Conservation (phyloP, 2,888 invertebrate genomes). For the Pachycephus smyrnensis region DNA sequence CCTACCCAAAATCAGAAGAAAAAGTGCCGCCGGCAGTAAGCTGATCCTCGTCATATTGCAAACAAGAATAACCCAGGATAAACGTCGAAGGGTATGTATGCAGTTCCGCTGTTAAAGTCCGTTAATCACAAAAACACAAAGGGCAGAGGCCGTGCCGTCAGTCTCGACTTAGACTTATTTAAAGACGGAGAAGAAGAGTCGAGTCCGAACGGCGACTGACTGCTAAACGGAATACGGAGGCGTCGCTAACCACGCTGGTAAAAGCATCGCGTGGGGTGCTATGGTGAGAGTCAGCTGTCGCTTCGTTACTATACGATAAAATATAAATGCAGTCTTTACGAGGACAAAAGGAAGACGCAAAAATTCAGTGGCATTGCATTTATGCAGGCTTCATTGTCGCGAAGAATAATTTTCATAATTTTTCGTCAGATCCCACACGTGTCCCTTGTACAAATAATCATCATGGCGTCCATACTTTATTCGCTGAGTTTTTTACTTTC, state of each 20-base stretch:
- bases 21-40: neutral
- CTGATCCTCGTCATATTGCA: neutral
- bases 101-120: neutral
- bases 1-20: neutral
- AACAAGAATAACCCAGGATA: neutral
- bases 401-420: neutral
- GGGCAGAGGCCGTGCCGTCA: slow-evolving; percentile 17
- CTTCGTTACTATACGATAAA: neutral
- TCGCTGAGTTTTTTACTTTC: neutral
- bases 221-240: slow-evolving; percentile 27
- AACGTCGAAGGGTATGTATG: neutral
- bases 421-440: neutral
- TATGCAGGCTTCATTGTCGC: neutral
- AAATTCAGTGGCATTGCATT: neutral
- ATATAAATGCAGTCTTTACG: neutral
- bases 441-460: neutral
- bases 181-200: slow-evolving; percentile 19
- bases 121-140: slow-evolving; percentile 13
- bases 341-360: neutral
- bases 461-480: neutral
- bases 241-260: slow-evolving; percentile 23
- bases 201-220: slow-evolving; percentile 18
- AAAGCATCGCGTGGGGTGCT: slow-evolving; percentile 32
- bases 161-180: neutral
- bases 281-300: slow-evolving; percentile 31